A percentile compares a stretch with the other conserved stretches of the same genome.
These are phyloP conservation scores for Malthinus flaveolus DNA, from an alignment of 2,888 invertebrate species.

Conservation along the genomic window DNA sequence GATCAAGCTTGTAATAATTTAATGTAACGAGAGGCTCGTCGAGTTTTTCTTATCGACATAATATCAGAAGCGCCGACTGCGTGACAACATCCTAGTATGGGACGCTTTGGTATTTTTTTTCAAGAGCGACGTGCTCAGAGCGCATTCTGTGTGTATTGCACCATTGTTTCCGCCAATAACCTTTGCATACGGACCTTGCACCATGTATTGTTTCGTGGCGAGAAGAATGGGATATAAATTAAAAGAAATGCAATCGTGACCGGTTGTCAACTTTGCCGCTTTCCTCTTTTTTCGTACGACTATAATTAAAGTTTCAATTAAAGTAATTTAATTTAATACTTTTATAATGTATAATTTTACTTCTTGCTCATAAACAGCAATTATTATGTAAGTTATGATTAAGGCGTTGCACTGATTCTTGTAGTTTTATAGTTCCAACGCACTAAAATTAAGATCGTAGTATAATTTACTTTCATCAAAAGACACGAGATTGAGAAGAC, in stretches of 20 bases:
- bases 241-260: slow-evolving; percentile 32
- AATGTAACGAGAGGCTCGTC: slow-evolving; percentile 31
- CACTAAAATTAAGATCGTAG: too few relatives aligned
- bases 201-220: slow-evolving; percentile 30
- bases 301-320: slow-evolving; percentile 18
- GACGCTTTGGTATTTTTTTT: slow-evolving; percentile 34
- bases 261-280: slow-evolving; percentile 21
- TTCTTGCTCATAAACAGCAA: too few relatives aligned
- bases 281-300: slow-evolving; percentile 12
- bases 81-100: slow-evolving; percentile 35
- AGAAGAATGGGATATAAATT: slow-evolving; percentile 37
- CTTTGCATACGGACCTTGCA: slow-evolving; percentile 29
- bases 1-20: slow-evolving; percentile 42
- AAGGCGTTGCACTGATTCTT: too few relatives aligned
- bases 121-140: slow-evolving; percentile 23
- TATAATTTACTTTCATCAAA: too few relatives aligned
- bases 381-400: too few relatives aligned
- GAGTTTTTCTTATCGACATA: slow-evolving; percentile 25
- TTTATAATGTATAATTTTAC: too few relatives aligned
- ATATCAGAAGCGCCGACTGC: slow-evolving; percentile 32
- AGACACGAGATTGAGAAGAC: too few relatives aligned
- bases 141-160: slow-evolving; percentile 28
- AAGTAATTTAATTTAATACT: slow-evolving; percentile 1
- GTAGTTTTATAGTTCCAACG: too few relatives aligned
- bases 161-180: slow-evolving; percentile 29